Evolutionary conservation across 37 sponge, comb jelly and placozoan species (phyloP), one percentile per base, ranked within the genome.

Genomic region (Haliclona indistincta): DNA sequence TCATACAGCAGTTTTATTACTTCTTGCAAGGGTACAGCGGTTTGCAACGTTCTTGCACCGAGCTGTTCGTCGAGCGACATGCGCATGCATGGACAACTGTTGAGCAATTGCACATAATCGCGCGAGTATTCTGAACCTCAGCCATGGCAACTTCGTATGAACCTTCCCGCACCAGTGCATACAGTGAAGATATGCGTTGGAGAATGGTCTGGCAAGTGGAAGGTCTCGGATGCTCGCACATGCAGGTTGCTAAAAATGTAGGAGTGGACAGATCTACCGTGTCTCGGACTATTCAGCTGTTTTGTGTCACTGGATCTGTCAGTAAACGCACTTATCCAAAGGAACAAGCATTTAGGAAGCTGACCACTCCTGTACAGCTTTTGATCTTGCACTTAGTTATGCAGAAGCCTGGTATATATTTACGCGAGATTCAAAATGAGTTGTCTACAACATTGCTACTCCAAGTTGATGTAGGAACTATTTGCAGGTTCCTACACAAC

Each of bases 161-260:
- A 65, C 56, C 41, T 3, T 1, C 5, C 13, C 68, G 68, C 20
- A n/a, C 23, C 13, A 55, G 68, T 55, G 68, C 79, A 13, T 78
- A 78, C 68, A 67, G 79, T 33, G 60, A 78, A 38, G 68, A 78
- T 43, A 33, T 78, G 10, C 49, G 68, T 15, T 78, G 79, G 79
- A 39, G 79, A 10, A 67, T 78, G 28, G 69, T 78, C 25, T 78
- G 79, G 79, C 67, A 78, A 67, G 28, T 23, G 10, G 41, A 39
- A 20, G 65, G 34, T 38, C 60, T 78, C 17, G 56, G 69, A 60
- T 33, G 4, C 2, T 15, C n/a, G 1, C 19, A 67, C 41, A n/a
- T n/a, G 3, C 2, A 3, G 25, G 28, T 78, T 35, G 79, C 79
- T 38, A 28, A 37, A 10, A 78, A 78, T 37, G n/a, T 82, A 23